Conservation (phyloP, 2,797 vertebrate genomes). For the Cephalopachus bancanus region DNA sequence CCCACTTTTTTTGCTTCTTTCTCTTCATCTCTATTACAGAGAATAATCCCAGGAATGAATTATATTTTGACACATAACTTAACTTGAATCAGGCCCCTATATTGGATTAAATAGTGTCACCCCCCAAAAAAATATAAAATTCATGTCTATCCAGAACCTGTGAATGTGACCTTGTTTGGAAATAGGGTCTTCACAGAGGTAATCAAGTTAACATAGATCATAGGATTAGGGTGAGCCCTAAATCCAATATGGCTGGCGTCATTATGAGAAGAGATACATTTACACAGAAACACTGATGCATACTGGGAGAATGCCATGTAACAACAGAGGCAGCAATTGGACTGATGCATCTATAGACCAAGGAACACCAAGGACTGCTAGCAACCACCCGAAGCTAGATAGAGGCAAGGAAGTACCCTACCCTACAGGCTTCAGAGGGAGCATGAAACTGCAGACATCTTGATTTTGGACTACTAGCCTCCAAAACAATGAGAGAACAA, state of each 20-base stretch:
- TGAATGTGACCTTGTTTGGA: background rate
- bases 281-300: background rate
- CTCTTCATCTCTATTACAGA: background rate
- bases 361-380: background rate
- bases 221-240: background rate
- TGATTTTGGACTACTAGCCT: background rate
- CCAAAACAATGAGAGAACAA: background rate
- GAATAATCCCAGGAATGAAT: background rate
- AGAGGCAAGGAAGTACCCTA: background rate
- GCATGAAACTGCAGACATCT: background rate
- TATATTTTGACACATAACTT: background rate
- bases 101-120: background rate
- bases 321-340: background rate
- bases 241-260: background rate
- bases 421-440: background rate
- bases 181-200: background rate
- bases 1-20: background rate
- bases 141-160: background rate
- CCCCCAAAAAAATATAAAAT: background rate
- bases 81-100: background rate
- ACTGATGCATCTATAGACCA: background rate
- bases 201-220: background rate
- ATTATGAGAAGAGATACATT: background rate
- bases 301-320: accelerated
- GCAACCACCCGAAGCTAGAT: background rate